Conservation (phyloP, 2,113 vertebrate species). For the Toxotes jaculatrix region DNA sequence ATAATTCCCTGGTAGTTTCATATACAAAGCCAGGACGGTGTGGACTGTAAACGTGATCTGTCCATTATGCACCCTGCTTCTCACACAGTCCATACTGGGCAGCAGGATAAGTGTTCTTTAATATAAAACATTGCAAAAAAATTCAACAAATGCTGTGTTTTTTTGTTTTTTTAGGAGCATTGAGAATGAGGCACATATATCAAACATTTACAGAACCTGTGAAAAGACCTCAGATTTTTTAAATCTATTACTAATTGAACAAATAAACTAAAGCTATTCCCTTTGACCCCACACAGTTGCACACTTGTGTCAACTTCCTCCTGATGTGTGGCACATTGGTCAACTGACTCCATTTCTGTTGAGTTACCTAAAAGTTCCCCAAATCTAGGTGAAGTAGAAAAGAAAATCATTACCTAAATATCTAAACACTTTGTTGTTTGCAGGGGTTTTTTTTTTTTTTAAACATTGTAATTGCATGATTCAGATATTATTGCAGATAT, state of each 20-base stretch:
- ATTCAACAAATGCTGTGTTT: background rate
- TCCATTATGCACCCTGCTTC: background rate
- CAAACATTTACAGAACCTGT: background rate
- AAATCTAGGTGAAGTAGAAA: background rate
- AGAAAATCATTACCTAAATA: slow-evolving; percentile 8
- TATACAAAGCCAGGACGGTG: slow-evolving; percentile 1
- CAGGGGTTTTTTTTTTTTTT: too few species aligned
- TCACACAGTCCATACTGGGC: background rate
- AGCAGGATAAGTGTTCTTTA: background rate
- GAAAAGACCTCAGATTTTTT: too few species aligned
- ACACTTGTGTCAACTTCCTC: background rate
- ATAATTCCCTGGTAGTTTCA: background rate
- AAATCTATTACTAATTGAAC: background rate
- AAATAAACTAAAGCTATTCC: background rate
- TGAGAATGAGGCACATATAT: background rate
- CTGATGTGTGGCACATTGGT: background rate
- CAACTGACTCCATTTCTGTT: background rate
- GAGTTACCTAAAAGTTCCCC: background rate
- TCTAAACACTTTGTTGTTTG: too few species aligned
- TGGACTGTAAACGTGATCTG: background rate
- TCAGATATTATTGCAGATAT: too few species aligned
- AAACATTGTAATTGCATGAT: too few species aligned
- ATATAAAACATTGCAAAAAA: background rate
- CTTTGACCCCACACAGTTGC: background rate
- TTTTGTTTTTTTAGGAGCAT: background rate